Conservation (phyloP, 2,113 vertebrate species). For the Notarius lentiginosus region DNA sequence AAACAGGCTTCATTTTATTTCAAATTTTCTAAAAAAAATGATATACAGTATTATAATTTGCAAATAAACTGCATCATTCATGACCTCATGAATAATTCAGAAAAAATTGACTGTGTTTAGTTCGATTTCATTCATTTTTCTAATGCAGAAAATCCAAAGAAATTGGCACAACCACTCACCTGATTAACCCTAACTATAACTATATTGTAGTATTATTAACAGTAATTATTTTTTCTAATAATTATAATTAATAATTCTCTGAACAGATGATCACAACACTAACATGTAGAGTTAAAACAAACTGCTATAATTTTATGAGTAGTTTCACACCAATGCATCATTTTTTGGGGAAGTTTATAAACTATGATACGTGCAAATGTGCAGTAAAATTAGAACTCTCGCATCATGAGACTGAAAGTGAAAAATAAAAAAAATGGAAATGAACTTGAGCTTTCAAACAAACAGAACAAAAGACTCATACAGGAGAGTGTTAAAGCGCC, state of each 20-base stretch:
- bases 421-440: not conserved
- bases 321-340: not conserved
- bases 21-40: not conserved
- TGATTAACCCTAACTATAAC: not conserved
- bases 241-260: not conserved
- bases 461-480: conserved; percentile 41
- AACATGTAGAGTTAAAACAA: not conserved
- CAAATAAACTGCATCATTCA: not conserved
- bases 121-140: not conserved
- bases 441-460: not conserved
- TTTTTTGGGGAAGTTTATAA: not conserved
- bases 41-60: not conserved
- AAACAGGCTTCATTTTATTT: not conserved
- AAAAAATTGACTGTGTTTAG: not conserved
- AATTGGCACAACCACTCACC: not conserved
- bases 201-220: not conserved
- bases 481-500: not conserved
- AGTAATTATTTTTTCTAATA: not conserved
- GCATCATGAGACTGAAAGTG: not conserved
- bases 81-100: not conserved
- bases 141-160: not conserved
- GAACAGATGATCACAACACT: not conserved
- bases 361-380: not conserved
- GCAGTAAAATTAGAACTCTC: not conserved
- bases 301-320: not conserved